Evolutionary conservation across 2,797 vertebrate genomes (phyloP).

Genomic region (Xerus rutilus): DNA sequence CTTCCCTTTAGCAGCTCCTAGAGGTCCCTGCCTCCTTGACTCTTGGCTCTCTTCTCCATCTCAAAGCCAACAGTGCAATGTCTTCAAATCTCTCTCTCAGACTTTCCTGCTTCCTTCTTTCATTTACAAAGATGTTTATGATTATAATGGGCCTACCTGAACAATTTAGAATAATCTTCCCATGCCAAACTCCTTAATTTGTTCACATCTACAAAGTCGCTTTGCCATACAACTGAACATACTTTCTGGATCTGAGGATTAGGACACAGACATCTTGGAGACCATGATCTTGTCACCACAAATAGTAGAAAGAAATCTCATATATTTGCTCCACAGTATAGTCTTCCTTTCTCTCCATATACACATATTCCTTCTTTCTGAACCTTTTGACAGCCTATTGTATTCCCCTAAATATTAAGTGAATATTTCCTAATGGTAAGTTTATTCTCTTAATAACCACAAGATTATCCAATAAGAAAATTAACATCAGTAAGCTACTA

Average conservation of each 20-base stretch:
- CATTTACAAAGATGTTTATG: background rate
- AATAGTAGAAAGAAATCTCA: background rate
- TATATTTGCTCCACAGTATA: background rate
- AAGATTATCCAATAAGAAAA: conserved; percentile 41
- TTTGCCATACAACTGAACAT: conserved; percentile 8
- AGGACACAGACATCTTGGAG: background rate
- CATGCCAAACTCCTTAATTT: background rate
- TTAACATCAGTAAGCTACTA: background rate
- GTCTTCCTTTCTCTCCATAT: background rate
- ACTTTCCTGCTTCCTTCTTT: background rate
- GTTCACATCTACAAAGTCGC: background rate
- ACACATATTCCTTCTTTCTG: background rate
- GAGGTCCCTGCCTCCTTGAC: background rate
- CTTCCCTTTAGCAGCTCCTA: background rate
- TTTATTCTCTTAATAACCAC: background rate
- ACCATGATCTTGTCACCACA: background rate
- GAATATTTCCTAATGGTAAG: conserved; percentile 1
- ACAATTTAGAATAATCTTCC: background rate
- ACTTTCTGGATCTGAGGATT: background rate
- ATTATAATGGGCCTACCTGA: background rate
- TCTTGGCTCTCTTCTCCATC: background rate
- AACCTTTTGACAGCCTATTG: background rate
- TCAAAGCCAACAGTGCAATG: background rate
- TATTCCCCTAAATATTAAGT: background rate
- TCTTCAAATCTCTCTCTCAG: background rate